Evolutionary conservation across 2,797 vertebrate genomes (phyloP).

Genomic region (Acanthurus leucopareius): DNA sequence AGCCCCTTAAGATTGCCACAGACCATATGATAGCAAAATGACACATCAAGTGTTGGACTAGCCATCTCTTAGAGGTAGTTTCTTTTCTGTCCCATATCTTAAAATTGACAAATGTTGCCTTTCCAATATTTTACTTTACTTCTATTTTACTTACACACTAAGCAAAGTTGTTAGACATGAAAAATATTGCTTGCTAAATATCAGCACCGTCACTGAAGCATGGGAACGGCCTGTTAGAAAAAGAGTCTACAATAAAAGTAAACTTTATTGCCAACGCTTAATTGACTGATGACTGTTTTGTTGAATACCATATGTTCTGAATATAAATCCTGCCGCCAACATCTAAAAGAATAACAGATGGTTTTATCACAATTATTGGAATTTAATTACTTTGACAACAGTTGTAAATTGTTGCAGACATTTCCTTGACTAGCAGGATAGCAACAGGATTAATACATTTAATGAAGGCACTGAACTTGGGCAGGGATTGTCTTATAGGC

Average conservation of each 20-base stretch:
- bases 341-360: constrained; percentile 7
- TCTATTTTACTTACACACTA: no score
- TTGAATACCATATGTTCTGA: constrained; percentile 5
- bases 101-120: no score
- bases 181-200: no score
- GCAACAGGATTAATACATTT: constrained; percentile 35
- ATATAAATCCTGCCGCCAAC: background rate
- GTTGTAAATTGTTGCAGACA: constrained; percentile 1
- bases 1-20: no score
- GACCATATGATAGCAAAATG: no score
- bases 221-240: background rate
- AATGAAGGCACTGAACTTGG: constrained; percentile 45
- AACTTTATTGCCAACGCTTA: background rate
- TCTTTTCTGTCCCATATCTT: no score
- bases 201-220: background rate
- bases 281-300: background rate
- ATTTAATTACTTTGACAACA: constrained; percentile 5
- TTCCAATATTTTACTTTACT: no score
- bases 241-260: background rate
- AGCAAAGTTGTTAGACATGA: no score
- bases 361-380: background rate
- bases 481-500: constrained; percentile 28
- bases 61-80: no score
- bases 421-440: constrained; percentile 32
- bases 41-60: no score